These are phyloP conservation scores for Hedya salicella DNA, from an alignment of 2,888 invertebrate genomes.

Conservation along the genomic window DNA sequence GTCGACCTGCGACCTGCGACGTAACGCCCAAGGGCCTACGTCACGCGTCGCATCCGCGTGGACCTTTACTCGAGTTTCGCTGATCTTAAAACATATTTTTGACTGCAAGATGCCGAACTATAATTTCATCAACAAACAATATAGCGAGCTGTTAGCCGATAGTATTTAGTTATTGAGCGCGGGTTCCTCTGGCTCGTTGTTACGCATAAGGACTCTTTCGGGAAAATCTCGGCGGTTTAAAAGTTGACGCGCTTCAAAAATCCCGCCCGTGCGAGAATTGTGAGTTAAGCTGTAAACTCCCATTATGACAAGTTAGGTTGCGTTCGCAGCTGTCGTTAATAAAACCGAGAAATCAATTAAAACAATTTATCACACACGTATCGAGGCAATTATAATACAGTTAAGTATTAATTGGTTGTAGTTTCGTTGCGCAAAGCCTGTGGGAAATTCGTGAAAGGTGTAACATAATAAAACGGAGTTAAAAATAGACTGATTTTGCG, in stretches of 20 bases:
- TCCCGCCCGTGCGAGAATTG: too few species aligned
- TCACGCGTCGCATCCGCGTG: neutral
- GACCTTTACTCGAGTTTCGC: neutral
- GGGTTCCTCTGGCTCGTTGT: neutral
- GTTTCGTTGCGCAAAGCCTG: neutral
- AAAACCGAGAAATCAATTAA: slow-evolving; percentile 10
- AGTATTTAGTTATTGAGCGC: too few species aligned
- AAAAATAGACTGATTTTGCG: neutral
- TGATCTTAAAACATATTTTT: neutral
- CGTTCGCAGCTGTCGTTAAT: neutral
- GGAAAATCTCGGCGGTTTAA: neutral
- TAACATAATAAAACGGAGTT: slow-evolving; percentile 1
- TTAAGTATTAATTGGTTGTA: neutral
- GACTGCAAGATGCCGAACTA: too few species aligned
- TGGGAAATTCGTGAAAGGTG: neutral
- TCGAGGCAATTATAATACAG: slow-evolving; percentile 11
- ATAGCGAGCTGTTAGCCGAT: too few species aligned
- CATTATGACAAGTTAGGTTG: neutral
- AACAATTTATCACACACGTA: neutral
- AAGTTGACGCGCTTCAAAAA: neutral
- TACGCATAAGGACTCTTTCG: neutral
- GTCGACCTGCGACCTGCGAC: slow-evolving; percentile 10
- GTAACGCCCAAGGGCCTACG: too few species aligned
- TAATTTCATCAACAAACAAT: too few species aligned
- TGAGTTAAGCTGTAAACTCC: too few species aligned